phyloP scores from a whole-genome alignment of 2,888 invertebrate genomes.

The Crossocerus cetratus region DNA sequence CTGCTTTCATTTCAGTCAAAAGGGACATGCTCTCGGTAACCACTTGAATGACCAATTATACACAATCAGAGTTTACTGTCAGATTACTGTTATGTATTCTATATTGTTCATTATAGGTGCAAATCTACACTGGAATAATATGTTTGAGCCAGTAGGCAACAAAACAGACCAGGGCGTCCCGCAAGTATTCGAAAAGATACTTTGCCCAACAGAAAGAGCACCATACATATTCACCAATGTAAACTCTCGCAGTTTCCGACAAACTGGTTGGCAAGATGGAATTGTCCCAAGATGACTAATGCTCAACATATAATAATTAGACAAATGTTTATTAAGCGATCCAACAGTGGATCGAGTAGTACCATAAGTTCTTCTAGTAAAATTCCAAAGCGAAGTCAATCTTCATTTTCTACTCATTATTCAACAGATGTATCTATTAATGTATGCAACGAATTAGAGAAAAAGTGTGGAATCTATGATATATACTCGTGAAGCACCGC shows the following conservation, averaged over 20 bases:
- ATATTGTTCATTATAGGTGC: slow-evolving; percentile 78
- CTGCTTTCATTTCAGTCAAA: slow-evolving; percentile 89
- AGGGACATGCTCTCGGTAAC: slow-evolving; percentile 86
- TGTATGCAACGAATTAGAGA: no score
- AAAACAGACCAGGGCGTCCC: slow-evolving; percentile 81
- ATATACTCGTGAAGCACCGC: no score
- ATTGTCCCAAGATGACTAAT: slow-evolving; percentile 50
- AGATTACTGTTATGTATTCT: not conserved
- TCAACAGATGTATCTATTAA: no score
- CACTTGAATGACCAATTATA: not conserved
- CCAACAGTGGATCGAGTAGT: no score
- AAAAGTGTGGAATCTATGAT: no score
- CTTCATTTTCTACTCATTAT: no score
- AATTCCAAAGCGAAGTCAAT: no score
- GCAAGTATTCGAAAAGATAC: slow-evolving; percentile 80
- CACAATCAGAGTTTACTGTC: not conserved
- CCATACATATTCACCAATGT: slow-evolving; percentile 84
- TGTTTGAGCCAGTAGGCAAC: slow-evolving; percentile 84
- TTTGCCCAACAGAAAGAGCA: slow-evolving; percentile 80
- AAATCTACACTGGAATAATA: slow-evolving; percentile 86
- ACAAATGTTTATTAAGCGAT: no score
- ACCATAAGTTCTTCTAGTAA: no score
- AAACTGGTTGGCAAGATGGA: slow-evolving; percentile 76
- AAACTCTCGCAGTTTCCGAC: slow-evolving; percentile 78
- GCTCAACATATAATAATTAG: no score